Percentiles rank a stretch among this genome's conserved stretches.
Evolutionary conservation across 2,797 vertebrate genomes (phyloP).

Genomic region (Lutjanus argentimaculatus): DNA sequence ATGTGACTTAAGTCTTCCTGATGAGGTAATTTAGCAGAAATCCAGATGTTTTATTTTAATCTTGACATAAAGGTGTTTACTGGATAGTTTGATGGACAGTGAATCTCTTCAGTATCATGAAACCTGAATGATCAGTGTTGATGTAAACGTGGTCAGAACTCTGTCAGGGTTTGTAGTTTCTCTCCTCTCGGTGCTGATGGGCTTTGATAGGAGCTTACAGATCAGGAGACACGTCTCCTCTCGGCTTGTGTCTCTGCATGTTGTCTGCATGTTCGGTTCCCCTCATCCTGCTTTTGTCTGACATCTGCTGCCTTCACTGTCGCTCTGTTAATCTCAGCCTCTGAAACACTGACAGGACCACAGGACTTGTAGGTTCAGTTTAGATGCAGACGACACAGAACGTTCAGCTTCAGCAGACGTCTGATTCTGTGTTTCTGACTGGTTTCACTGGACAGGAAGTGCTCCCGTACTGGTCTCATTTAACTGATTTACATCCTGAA

Average conservation of each 20-base stretch:
- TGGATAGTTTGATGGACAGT: too few species aligned
- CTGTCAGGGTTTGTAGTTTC: too few species aligned
- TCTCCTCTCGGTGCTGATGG: background rate
- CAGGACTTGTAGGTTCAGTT: background rate
- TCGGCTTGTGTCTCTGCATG: slow-evolving; percentile 45
- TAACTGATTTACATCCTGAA: background rate
- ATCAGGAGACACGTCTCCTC: background rate
- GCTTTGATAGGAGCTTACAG: too few species aligned
- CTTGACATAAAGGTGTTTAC: too few species aligned
- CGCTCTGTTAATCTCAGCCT: background rate
- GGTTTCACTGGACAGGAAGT: background rate
- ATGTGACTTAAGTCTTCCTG: too few species aligned
- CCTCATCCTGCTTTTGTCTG: slow-evolving; percentile 14
- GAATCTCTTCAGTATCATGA: too few species aligned
- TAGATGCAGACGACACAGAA: too few species aligned
- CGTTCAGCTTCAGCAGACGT: background rate
- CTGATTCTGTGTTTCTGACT: slow-evolving; percentile 9
- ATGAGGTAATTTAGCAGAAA: too few species aligned
- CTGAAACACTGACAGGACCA: background rate
- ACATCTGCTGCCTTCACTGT: slow-evolving; percentile 52
- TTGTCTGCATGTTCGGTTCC: slow-evolving; percentile 47
- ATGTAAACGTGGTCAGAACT: too few species aligned
- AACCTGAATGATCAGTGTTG: too few species aligned
- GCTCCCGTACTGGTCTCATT: background rate
- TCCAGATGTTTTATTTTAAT: too few species aligned